These are phyloP conservation scores for Conistra vaccinii DNA, from an alignment of 2,888 invertebrate species.

Conservation along the genomic window DNA sequence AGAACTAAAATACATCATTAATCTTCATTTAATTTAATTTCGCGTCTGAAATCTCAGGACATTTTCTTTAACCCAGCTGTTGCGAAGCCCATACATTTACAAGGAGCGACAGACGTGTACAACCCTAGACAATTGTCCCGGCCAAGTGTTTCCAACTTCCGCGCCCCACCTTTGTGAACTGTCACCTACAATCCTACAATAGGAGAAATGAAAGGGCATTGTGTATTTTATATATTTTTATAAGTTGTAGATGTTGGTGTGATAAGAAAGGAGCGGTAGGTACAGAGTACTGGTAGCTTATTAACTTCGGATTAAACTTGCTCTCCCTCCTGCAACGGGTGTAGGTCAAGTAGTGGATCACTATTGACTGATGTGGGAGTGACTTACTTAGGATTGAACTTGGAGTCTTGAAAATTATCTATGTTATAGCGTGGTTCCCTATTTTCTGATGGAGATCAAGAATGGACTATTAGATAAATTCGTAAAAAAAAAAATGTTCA, in stretches of 20 bases:
- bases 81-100: conserved; percentile 27
- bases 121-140: conserved; percentile 58
- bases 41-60: background rate
- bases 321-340: background rate
- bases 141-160: conserved; percentile 58
- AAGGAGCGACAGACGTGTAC: conserved; percentile 29
- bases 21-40: background rate
- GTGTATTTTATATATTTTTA: conserved; percentile 20
- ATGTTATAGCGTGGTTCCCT: no score
- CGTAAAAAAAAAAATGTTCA: no score
- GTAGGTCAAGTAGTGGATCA: background rate
- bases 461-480: background rate
- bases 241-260: background rate
- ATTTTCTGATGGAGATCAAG: background rate
- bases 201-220: conserved; percentile 33
- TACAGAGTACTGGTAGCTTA: background rate
- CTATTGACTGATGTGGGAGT: background rate
- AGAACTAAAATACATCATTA: background rate
- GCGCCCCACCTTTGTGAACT: conserved; percentile 41
- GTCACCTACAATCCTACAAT: conserved; percentile 35
- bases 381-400: background rate
- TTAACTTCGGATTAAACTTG: background rate
- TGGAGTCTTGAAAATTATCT: background rate
- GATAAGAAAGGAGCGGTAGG: background rate
- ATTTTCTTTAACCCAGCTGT: conserved; percentile 41